Evolutionary conservation across 2,797 vertebrate species (phyloP), one percentile per base, ranked within the genome.

Genomic region (Tamandua tetradactyla): DNA sequence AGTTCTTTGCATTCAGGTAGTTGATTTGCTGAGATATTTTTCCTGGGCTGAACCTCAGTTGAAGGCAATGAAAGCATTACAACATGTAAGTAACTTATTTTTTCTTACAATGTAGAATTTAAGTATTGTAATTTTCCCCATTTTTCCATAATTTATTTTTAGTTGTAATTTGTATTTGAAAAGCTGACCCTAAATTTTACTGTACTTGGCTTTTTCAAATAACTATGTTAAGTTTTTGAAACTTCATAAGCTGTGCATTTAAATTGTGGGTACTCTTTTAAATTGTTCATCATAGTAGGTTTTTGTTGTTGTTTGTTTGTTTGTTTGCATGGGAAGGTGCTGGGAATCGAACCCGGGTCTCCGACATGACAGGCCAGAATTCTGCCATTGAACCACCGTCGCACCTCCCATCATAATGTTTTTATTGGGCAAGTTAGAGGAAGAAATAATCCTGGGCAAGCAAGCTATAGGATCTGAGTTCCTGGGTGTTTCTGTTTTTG

Each of bases 1-100:
- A 40, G 25, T 47, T 40, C 95, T 97, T 91, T 94, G 85, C 30
- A 98, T 98, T 89, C 98, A 99, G 99, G 99, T 99, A 96, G 99
- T 99, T 96, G 99, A 99, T 95, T 99, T 99, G 95, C 97, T 99
- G 96, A 99, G 99, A 96, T 99, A 99, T 94, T 99, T 99, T 97
- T 99, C 99, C 61, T 99, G 99, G 99, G 99, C 99, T 80, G 99
- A 99, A 84, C 99, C 99, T 84, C 99, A 99, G 97, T 98, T 99
- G 91, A 99, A 99, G 98, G 99, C 99, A 66, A 99, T 99, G 95
- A 99, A 99, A 98, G 99, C 99, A 86, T 98, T 99, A 95, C 99
- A 99, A 89, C 99, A 99, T 97, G 99, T 99, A 98, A 99, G 99
- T 99, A 82, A 42, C 25, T 69, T 74, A 35, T 55, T 76, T 92